These are phyloP conservation scores for Tuta absoluta DNA, from an alignment of 2,888 invertebrate genomes.

Conservation along the genomic window DNA sequence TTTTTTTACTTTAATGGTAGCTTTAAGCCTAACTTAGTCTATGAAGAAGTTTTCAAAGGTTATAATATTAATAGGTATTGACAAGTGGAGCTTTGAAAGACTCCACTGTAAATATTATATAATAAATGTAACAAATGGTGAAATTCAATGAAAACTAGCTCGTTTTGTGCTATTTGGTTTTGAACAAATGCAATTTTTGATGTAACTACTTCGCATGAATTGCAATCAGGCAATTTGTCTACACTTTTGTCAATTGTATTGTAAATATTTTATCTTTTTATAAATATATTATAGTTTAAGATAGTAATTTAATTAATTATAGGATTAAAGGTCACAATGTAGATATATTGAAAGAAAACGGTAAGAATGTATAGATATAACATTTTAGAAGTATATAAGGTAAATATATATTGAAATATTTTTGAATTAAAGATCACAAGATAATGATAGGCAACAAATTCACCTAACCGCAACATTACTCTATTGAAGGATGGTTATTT, in stretches of 20 bases:
- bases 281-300: slow-evolving; percentile 9
- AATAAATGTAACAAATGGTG: slow-evolving; percentile 55
- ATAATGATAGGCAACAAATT: slow-evolving; percentile 26
- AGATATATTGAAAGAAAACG: slow-evolving; percentile 15
- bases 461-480: slow-evolving; percentile 39
- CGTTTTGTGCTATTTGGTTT: slow-evolving; percentile 73
- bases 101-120: slow-evolving; percentile 48
- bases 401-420: slow-evolving; percentile 19
- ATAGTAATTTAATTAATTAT: slow-evolving; percentile 2
- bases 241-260: background rate
- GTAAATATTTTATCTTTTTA: slow-evolving; percentile 11
- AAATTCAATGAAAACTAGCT: slow-evolving; percentile 65
- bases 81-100: slow-evolving; percentile 36
- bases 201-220: slow-evolving; percentile 51
- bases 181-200: slow-evolving; percentile 76
- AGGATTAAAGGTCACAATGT: slow-evolving; percentile 16
- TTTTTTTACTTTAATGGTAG: slow-evolving; percentile 66
- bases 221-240: slow-evolving; percentile 26
- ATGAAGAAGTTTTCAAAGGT: slow-evolving; percentile 72
- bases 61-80: slow-evolving; percentile 39
- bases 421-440: slow-evolving; percentile 23
- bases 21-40: slow-evolving; percentile 77
- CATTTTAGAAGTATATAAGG: slow-evolving; percentile 18
- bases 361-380: slow-evolving; percentile 7
- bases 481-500: slow-evolving; percentile 72